Conservation (phyloP, 2,113 vertebrate species). For the Saguinus imperator region DNA sequence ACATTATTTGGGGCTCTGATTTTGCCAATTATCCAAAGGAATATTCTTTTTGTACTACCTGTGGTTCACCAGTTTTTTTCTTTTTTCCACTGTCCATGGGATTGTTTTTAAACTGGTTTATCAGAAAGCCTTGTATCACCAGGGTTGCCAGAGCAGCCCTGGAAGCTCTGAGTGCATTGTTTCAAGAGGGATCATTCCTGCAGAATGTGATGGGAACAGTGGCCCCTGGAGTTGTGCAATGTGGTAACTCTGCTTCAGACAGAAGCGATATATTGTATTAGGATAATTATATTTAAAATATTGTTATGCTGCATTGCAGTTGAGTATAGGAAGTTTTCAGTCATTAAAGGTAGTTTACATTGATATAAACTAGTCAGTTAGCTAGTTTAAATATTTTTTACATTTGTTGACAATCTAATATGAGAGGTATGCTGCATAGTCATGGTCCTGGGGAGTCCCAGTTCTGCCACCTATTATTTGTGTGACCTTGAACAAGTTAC, state of each 20-base stretch:
- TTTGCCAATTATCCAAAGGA: background rate
- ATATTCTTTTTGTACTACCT: background rate
- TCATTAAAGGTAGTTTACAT: background rate
- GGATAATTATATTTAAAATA: background rate
- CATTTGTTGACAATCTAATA: too few relatives aligned
- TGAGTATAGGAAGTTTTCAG: background rate
- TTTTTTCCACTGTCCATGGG: background rate
- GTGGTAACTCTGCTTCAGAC: background rate
- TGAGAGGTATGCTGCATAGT: background rate
- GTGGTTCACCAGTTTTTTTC: background rate
- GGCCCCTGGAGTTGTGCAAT: background rate
- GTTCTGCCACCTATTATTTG: background rate
- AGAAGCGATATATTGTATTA: background rate
- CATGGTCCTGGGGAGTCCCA: background rate
- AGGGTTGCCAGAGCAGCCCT: background rate
- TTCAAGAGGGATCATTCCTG: background rate
- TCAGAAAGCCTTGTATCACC: background rate
- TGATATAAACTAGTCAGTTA: background rate
- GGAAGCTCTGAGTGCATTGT: accelerated
- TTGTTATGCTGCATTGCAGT: background rate
- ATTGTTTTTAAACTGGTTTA: background rate
- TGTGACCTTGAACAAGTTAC: background rate
- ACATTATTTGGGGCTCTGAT: background rate
- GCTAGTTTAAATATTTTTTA: background rate
- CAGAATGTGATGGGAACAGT: background rate